phyloP scores from a whole-genome alignment of 2,797 vertebrate species.

The Pteropus rufus region DNA sequence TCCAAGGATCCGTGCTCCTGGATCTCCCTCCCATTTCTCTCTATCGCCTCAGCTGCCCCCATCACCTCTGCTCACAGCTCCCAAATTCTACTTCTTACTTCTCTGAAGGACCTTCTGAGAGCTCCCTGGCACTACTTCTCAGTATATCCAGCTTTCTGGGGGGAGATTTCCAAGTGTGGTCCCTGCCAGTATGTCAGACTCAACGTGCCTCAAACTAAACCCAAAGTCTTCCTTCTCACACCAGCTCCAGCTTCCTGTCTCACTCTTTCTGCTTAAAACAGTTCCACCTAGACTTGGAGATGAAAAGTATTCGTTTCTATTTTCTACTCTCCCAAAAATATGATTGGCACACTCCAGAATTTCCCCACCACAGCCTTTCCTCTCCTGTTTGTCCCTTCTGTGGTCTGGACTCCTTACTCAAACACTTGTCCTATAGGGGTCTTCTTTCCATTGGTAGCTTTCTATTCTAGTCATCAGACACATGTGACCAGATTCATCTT shows the following conservation, averaged over 20 bases:
- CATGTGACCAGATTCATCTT: background rate
- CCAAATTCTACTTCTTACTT: background rate
- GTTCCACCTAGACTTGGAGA: background rate
- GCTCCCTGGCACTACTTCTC: rapidly evolving
- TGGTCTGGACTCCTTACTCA: background rate
- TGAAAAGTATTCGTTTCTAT: background rate
- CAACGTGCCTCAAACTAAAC: background rate
- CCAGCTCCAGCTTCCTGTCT: background rate
- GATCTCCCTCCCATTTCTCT: background rate
- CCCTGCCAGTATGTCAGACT: background rate
- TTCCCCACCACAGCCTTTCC: background rate
- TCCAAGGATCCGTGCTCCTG: background rate
- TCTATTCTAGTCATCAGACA: background rate
- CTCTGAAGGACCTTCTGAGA: background rate
- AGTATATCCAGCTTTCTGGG: background rate
- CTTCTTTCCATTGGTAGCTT: background rate
- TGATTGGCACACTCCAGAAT: background rate
- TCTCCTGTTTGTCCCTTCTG: background rate
- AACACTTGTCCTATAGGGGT: background rate
- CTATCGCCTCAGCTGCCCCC: background rate
- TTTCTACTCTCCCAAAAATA: slow-evolving; percentile 1
- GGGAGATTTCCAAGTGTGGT: background rate
- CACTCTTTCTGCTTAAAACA: background rate
- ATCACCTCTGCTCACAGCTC: background rate
- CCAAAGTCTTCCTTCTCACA: background rate